Base-by-base conservation (phyloP, 2,888 invertebrate genomes). In the Polia nebulosa region DNA sequence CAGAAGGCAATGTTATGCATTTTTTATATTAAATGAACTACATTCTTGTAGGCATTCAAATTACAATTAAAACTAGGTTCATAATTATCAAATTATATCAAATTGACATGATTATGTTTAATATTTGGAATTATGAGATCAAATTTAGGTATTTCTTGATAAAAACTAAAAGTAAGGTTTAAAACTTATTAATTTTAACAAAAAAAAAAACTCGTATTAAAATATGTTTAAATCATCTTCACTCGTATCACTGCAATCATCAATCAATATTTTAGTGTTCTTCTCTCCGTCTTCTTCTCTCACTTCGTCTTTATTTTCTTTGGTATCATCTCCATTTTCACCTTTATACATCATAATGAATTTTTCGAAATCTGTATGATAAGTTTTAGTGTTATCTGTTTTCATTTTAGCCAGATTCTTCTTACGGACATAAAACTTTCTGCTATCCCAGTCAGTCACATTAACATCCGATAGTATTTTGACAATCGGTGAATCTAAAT, bases 371-470 rank as follows among this genome's bases (percentile, higher is more conserved):
- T 55, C 55, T 5, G 55, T 55, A 17, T 55, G 55, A 39, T 55
- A 39, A 3, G 39, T 17, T 1, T 39, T 39, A 17, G 1, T 34
- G 34, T 17, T 55, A 11, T 11, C 17, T 5, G 5, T 55, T 25
- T 39, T 36, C 6, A 55, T 9, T 55, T 55, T 36, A 17, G 25
- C 13, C 13, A 13, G 6, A 56, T 13, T 7, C 13, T 56, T 27
- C 27, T 56, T 41, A 6, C 27, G 17, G 27, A 55, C 17, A 32
- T 15, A 20, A 55, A 55, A 39, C n/a, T 55, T 55, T 55, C 25
- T 55, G n/a, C 25, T 39, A 2, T 25, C 55, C 55, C 36, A 55
- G 25, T 55, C 55, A 55, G 55, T 56, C 7, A 56, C 39, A 41
- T 56, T 27, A 41, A 53, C 13, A 53, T 53, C 34, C 7, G 34